These are phyloP conservation scores for Pituophis catenifer DNA, from an alignment of 2,113 vertebrate species.

Conservation along the genomic window DNA sequence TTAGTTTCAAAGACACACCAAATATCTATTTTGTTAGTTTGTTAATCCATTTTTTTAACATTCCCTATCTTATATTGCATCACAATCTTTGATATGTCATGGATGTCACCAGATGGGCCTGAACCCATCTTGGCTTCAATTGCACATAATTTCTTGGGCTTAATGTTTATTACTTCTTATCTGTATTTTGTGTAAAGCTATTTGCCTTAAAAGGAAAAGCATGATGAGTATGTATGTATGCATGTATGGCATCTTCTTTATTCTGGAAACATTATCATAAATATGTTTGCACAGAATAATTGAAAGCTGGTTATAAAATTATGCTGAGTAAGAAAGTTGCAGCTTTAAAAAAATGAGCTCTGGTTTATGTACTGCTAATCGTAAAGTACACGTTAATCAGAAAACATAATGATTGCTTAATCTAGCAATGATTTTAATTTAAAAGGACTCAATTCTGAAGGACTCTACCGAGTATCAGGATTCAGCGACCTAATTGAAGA, in stretches of 20 bases:
- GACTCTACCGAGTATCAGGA: conserved; percentile 95
- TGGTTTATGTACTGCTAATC: conserved; percentile 26
- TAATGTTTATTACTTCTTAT: neutral
- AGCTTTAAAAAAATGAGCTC: conserved; percentile 41
- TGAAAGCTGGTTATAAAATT: conserved; percentile 43
- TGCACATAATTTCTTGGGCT: neutral
- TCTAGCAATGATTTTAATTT: conserved; percentile 15
- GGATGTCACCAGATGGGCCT: neutral
- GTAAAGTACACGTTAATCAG: conserved; percentile 15
- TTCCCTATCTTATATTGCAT: neutral
- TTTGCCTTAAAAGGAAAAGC: neutral
- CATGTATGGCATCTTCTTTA: conserved; percentile 30
- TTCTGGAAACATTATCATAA: conserved; percentile 26
- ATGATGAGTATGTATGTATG: neutral
- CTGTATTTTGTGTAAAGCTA: neutral
- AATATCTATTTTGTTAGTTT: neutral
- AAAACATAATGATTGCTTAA: conserved; percentile 18
- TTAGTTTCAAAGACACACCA: neutral
- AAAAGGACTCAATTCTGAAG: conserved; percentile 95
- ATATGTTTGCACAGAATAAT: conserved; percentile 40
- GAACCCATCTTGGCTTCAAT: neutral
- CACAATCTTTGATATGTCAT: neutral
- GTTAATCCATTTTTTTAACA: neutral
- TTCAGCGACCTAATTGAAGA: conserved; percentile 99
- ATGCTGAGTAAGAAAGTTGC: conserved; percentile 47